Evolutionary conservation across 2,113 vertebrate species (phyloP).

Genomic region (Forbesichthys agassizii): DNA sequence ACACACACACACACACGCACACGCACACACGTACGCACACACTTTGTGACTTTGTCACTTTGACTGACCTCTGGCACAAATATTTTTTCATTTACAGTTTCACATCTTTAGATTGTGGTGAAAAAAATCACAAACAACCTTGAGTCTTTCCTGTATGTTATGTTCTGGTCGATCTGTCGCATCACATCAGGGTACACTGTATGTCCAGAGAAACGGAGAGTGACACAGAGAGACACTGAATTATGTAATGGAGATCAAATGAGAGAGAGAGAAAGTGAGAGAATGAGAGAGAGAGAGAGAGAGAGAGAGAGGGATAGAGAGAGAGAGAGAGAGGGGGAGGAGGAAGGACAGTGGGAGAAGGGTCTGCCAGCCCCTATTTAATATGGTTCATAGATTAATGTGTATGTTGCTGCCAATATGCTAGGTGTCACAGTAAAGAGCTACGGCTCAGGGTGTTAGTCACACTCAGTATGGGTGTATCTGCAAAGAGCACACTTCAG

Average conservation of each 20-base stretch:
- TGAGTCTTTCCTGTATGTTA: conserved; percentile 29
- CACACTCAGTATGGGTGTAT: not conserved
- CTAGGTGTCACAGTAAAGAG: conserved; percentile 23
- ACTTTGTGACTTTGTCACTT: conserved; percentile 25
- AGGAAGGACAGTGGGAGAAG: not conserved
- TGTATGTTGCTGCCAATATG: conserved; percentile 1
- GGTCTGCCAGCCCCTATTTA: not conserved
- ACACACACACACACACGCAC: conserved; percentile 1
- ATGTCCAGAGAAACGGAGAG: not conserved
- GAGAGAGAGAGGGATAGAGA: conserved; percentile 5
- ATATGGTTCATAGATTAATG: conserved; percentile 7
- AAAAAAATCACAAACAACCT: conserved; percentile 47
- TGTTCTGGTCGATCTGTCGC: conserved; percentile 23
- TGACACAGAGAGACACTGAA: not conserved
- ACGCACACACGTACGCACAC: not conserved
- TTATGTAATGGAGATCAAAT: not conserved
- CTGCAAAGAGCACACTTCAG: conserved; percentile 21
- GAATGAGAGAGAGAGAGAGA: not conserved
- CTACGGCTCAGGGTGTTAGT: not conserved
- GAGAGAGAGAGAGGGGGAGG: not conserved
- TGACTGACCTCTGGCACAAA: conserved; percentile 46
- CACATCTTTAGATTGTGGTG: conserved; percentile 37
- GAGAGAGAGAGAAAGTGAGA: not conserved
- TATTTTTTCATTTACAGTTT: conserved; percentile 41
- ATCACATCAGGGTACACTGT: not conserved